phyloP scores from a whole-genome alignment of 2,888 invertebrate genomes.

The Hymenopus coronatus region DNA sequence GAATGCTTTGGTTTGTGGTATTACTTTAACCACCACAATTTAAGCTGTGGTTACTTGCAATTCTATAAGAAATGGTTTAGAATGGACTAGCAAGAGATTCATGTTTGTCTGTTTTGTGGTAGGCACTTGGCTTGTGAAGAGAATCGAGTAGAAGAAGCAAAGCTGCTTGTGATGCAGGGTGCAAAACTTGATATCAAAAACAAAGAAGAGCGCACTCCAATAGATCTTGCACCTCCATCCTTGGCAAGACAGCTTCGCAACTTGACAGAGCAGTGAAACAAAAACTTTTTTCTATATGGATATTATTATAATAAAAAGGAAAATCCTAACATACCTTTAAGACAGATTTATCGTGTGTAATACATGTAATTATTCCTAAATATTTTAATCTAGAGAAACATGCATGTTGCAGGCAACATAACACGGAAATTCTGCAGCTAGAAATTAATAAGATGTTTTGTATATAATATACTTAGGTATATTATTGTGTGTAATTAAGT shows the following conservation, averaged over 20 bases:
- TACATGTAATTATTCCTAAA: no score
- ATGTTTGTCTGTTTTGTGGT: conserved; percentile 39
- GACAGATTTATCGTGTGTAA: neutral
- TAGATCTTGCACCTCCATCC: conserved; percentile 52
- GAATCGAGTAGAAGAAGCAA: conserved; percentile 64
- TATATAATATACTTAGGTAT: no score
- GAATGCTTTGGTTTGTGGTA: no score
- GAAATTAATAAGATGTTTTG: no score
- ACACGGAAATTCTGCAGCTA: no score
- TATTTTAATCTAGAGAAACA: no score
- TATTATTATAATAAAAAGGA: neutral
- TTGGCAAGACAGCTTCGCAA: conserved; percentile 29
- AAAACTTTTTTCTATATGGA: neutral
- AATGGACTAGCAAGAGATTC: neutral
- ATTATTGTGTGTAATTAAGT: no score
- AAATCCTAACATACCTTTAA: neutral
- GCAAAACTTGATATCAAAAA: conserved; percentile 60
- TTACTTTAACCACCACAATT: no score
- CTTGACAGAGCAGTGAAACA: conserved; percentile 16
- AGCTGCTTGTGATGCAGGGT: conserved; percentile 63
- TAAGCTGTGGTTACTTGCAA: neutral
- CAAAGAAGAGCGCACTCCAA: conserved; percentile 64
- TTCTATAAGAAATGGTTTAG: neutral
- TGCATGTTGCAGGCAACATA: no score
- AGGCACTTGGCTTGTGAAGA: conserved; percentile 82